Conservation (phyloP, 2,797 vertebrate species). For the Syngnathus rostellatus region DNA sequence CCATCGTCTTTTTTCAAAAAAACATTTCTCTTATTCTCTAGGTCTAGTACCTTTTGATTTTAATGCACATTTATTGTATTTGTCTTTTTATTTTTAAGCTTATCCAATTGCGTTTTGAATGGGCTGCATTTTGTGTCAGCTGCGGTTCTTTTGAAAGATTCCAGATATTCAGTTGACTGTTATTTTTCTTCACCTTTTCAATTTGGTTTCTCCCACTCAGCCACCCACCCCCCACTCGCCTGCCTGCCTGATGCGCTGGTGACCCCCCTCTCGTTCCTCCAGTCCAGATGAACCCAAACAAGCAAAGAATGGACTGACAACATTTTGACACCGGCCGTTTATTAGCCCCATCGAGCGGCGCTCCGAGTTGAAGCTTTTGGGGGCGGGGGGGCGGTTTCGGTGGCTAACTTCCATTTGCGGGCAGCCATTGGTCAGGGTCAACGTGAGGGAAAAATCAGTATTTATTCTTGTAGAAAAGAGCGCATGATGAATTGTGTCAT, state of each 20-base stretch:
- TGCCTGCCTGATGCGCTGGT: conserved; percentile 3
- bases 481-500: conserved; percentile 96
- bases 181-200: background rate
- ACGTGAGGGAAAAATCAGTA: conserved; percentile 80
- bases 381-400: background rate
- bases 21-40: no score
- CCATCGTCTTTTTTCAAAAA: no score
- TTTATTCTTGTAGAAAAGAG: conserved; percentile 90
- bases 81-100: no score
- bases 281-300: conserved; percentile 88
- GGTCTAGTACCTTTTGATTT: background rate
- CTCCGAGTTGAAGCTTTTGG: conserved; percentile 5
- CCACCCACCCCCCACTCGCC: background rate
- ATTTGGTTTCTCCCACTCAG: no score
- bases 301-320: conserved; percentile 92
- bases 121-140: no score
- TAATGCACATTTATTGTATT: background rate
- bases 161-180: background rate
- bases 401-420: conserved; percentile 30
- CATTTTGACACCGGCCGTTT: conserved; percentile 87
- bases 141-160: background rate
- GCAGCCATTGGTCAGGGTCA: conserved; percentile 89
- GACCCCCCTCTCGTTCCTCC: conserved; percentile 11
- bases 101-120: no score
- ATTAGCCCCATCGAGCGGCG: conserved; percentile 73